Percentiles rank a stretch among this genome's conserved stretches.
phyloP scores from a whole-genome alignment of 2,888 invertebrate species.

The Caenorhabditis drosophilae region DNA sequence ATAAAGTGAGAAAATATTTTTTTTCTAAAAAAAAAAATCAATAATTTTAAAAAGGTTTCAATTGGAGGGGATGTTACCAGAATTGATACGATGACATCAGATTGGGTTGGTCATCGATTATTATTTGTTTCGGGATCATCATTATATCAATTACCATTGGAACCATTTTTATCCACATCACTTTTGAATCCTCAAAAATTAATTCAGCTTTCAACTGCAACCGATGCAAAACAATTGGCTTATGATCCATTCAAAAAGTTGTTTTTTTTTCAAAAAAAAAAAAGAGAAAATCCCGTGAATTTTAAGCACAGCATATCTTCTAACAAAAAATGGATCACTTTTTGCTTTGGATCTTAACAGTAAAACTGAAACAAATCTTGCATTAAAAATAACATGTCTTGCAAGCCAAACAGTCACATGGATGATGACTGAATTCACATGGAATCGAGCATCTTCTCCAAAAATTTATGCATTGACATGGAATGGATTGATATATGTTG shows the following conservation, averaged over 20 bases:
- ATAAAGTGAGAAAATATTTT: conserved; percentile 52
- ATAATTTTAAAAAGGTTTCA: conserved; percentile 42
- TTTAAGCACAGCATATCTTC: conserved; percentile 64
- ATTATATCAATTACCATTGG: conserved; percentile 56
- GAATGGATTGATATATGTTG: conserved; percentile 59
- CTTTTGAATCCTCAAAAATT: conserved; percentile 59
- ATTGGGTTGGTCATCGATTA: conserved; percentile 67
- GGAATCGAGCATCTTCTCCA: conserved; percentile 66
- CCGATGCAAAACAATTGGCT: conserved; percentile 67
- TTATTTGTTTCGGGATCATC: conserved; percentile 54
- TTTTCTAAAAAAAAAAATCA: too few species aligned
- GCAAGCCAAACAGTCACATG: conserved; percentile 61
- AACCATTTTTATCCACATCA: conserved; percentile 58
- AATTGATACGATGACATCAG: conserved; percentile 66
- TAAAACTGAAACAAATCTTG: conserved; percentile 61
- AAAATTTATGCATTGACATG: conserved; percentile 66
- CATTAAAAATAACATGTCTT: conserved; percentile 57
- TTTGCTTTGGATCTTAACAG: conserved; percentile 61
- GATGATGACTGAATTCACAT: conserved; percentile 63
- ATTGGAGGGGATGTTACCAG: conserved; percentile 56
- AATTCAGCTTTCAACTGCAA: conserved; percentile 60
- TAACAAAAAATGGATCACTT: conserved; percentile 65
- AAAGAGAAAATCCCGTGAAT: background rate
- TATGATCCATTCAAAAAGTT: conserved; percentile 69
- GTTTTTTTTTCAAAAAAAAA: too few species aligned